Evolutionary conservation across 2,113 vertebrate genomes (phyloP).

Genomic region (Hyla sarda): DNA sequence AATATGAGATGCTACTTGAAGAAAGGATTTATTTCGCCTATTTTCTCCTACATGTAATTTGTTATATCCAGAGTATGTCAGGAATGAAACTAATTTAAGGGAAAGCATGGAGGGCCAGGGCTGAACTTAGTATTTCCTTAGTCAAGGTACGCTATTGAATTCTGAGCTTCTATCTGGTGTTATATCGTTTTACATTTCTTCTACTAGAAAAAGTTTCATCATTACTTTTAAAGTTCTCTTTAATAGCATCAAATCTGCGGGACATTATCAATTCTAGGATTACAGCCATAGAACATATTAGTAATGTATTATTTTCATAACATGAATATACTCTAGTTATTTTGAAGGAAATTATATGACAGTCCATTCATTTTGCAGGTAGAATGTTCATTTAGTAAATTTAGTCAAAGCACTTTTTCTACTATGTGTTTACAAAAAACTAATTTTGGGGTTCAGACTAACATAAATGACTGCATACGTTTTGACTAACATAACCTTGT

Average conservation of each 20-base stretch:
- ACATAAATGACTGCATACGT: too few relatives aligned
- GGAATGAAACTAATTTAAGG: not conserved
- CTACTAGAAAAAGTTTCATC: too few relatives aligned
- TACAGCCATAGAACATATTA: not conserved
- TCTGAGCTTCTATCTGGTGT: not conserved
- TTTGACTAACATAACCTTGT: too few relatives aligned
- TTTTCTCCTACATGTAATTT: slow-evolving; percentile 34
- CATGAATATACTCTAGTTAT: not conserved
- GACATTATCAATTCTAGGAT: not conserved
- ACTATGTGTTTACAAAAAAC: not conserved
- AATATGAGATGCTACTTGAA: slow-evolving; percentile 52
- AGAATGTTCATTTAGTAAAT: too few relatives aligned
- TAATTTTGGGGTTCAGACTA: too few relatives aligned
- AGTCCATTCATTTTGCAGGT: too few relatives aligned
- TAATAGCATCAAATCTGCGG: not conserved
- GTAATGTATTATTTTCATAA: not conserved
- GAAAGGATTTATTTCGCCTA: slow-evolving; percentile 26
- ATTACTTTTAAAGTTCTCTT: not conserved
- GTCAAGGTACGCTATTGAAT: not conserved
- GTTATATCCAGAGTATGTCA: not conserved
- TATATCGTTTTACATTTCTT: not conserved
- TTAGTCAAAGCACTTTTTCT: not conserved
- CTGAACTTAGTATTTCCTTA: not conserved
- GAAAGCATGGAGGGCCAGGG: not conserved
- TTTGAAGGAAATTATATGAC: too few relatives aligned